These are phyloP conservation scores for Labia minor DNA, from an alignment of 2,888 invertebrate genomes.

Conservation along the genomic window DNA sequence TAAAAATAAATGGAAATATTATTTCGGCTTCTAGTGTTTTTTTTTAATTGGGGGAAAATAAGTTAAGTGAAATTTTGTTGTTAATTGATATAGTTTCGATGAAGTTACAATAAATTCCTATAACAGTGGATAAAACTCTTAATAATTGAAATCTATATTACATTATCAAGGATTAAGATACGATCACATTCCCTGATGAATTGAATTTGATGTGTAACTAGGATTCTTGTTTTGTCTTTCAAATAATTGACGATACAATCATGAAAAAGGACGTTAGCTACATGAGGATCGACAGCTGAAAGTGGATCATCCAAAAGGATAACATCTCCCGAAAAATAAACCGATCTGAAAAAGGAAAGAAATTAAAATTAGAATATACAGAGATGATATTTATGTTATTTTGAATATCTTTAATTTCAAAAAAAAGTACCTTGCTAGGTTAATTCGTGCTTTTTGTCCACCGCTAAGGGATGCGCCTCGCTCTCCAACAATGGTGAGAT, in stretches of 20 bases:
- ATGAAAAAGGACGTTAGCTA: slow-evolving; percentile 58
- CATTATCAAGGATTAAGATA: slow-evolving; percentile 35
- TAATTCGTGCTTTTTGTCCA: slow-evolving; percentile 72
- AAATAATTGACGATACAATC: slow-evolving; percentile 39
- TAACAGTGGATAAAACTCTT: no score
- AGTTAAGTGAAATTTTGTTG: no score
- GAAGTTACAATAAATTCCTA: no score
- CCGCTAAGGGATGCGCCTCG: slow-evolving; percentile 71
- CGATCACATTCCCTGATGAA: slow-evolving; percentile 31
- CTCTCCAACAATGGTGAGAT: slow-evolving; percentile 69
- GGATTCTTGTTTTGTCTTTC: slow-evolving; percentile 36
- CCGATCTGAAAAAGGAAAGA: slow-evolving; percentile 39
- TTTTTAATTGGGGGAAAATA: no score
- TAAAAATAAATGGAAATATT: no score
- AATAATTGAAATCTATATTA: no score
- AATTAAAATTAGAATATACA: not conserved
- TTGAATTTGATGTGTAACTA: slow-evolving; percentile 32
- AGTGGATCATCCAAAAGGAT: slow-evolving; percentile 73
- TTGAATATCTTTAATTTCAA: not conserved
- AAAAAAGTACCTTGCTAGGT: slow-evolving; percentile 49
- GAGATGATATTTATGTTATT: not conserved
- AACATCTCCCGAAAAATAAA: slow-evolving; percentile 63
- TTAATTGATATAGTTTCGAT: no score
- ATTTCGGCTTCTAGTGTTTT: no score
- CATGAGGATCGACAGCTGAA: slow-evolving; percentile 69